Evolutionary conservation across 2,113 vertebrate genomes (phyloP), one percentile per base, ranked within the genome.

Genomic region (Morone saxatilis): DNA sequence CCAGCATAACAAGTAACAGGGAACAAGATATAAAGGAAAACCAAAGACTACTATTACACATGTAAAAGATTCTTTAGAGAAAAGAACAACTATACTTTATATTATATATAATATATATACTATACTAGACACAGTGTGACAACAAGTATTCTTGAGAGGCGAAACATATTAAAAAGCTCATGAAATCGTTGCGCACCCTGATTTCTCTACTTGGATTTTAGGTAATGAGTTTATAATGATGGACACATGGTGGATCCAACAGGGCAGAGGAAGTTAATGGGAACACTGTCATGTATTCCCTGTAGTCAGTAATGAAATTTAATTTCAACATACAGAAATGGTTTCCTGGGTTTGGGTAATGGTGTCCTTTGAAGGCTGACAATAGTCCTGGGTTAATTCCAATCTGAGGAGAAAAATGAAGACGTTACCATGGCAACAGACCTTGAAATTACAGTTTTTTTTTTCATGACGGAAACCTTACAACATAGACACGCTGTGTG

Each of bases 291-390:
- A 38, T 36, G 56, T 19, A 47, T 71, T 78, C 54, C 45, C 60
- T 78, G 53, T 41, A 57, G 25, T 61, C 53, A 71, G 69, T 73
- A 74, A 68, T 70, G 38, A 78, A 74, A 83, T 22, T 25, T 19
- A 56, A 89, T 78, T 60, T 45, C 25, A 83, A 96, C 98, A 25
- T 96, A 99, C 98, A 99, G 88, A 99, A 99, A 91, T 99, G 98
- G 92, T 99, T 99, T 91, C 98, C 98, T 90, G 98, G 98, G 94
- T 98, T 98, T 45, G 98, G 98, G 84, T 99, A 99, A 94, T 99
- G 98, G 90, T 97, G 98, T 78, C 98, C 98, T 96, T 99, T 99
- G 94, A 96, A 99, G 81, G 98, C 98, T 85, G 98, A 98, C 96
- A 99, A 93, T 48, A 99, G 95, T 89, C 98, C 98, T 9, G 98